Conservation (phyloP, 2,888 invertebrate species). For the Volucella zonaria region DNA sequence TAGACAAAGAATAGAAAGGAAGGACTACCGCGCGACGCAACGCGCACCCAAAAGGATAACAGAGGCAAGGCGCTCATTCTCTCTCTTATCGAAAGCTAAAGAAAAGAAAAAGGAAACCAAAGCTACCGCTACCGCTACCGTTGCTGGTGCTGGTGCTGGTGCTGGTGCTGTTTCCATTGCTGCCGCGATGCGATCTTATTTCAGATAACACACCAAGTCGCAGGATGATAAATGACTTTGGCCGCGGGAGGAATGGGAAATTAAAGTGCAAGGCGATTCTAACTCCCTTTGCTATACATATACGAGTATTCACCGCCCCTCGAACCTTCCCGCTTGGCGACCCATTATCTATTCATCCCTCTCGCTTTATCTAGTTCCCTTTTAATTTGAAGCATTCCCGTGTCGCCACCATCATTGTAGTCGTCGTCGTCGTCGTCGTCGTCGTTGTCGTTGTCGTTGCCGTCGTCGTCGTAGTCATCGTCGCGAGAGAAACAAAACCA, state of each 20-base stretch:
- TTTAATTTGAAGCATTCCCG: slow-evolving; percentile 73
- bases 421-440: slow-evolving; percentile 11
- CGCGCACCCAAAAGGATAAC: slow-evolving; percentile 68
- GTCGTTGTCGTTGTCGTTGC: slow-evolving; percentile 51
- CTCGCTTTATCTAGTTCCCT: slow-evolving; percentile 62
- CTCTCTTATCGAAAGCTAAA: slow-evolving; percentile 35
- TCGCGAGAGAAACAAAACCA: slow-evolving; percentile 71
- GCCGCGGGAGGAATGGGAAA: slow-evolving; percentile 73
- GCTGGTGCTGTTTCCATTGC: slow-evolving; percentile 35
- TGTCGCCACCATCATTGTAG: slow-evolving; percentile 72
- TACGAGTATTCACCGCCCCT: slow-evolving; percentile 1
- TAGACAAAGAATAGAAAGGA: slow-evolving; percentile 41
- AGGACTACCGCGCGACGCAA: slow-evolving; percentile 47
- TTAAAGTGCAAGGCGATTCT: slow-evolving; percentile 75
- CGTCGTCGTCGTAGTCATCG: neutral
- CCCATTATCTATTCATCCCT: slow-evolving; percentile 70
- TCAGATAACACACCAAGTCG: slow-evolving; percentile 73
- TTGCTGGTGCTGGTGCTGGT: slow-evolving; percentile 34
- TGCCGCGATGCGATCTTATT: slow-evolving; percentile 73
- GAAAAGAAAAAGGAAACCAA: slow-evolving; percentile 64
- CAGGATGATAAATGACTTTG: slow-evolving; percentile 75
- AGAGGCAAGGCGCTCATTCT: slow-evolving; percentile 66
- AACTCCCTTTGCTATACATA: slow-evolving; percentile 45
- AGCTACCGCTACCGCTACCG: slow-evolving; percentile 45
- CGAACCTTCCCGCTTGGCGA: slow-evolving; percentile 13